Conservation (phyloP, 2,888 invertebrate genomes). For the Rhingia rostrata region DNA sequence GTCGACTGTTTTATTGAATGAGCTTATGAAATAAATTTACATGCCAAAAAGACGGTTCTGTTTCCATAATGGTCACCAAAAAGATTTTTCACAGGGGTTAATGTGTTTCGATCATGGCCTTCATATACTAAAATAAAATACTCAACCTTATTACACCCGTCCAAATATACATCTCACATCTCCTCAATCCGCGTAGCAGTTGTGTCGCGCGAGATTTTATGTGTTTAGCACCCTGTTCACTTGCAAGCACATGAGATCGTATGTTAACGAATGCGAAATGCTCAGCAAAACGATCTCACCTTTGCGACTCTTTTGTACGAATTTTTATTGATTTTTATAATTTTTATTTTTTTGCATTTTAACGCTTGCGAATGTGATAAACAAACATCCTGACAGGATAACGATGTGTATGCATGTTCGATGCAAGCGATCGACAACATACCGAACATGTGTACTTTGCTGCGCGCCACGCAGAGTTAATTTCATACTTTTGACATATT, state of each 20-base stretch:
- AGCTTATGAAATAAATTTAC: too few species aligned
- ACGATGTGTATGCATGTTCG: constrained; percentile 68
- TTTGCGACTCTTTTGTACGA: constrained; percentile 5
- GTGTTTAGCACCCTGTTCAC: constrained; percentile 46
- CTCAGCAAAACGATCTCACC: constrained; percentile 50
- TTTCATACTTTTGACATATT: constrained; percentile 82
- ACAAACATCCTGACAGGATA: constrained; percentile 74
- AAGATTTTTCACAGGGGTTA: too few species aligned
- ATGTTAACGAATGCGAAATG: constrained; percentile 38
- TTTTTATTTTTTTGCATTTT: constrained; percentile 42
- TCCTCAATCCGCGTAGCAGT: too few species aligned
- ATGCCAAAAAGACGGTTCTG: too few species aligned
- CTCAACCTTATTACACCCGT: too few species aligned
- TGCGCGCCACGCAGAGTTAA: constrained; percentile 79
- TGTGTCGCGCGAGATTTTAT: constrained; percentile 12
- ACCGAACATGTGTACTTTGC: constrained; percentile 75
- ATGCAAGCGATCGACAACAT: constrained; percentile 52
- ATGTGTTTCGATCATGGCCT: too few species aligned
- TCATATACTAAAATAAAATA: too few species aligned
- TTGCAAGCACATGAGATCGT: constrained; percentile 51
- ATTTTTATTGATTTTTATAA: constrained; percentile 31
- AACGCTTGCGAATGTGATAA: constrained; percentile 58
- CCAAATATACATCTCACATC: too few species aligned
- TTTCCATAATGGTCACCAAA: too few species aligned
- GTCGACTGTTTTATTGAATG: too few species aligned